These are phyloP conservation scores for Dendroctonus ponderosae DNA, from an alignment of 1,140 invertebrate genomes.

Conservation along the genomic window DNA sequence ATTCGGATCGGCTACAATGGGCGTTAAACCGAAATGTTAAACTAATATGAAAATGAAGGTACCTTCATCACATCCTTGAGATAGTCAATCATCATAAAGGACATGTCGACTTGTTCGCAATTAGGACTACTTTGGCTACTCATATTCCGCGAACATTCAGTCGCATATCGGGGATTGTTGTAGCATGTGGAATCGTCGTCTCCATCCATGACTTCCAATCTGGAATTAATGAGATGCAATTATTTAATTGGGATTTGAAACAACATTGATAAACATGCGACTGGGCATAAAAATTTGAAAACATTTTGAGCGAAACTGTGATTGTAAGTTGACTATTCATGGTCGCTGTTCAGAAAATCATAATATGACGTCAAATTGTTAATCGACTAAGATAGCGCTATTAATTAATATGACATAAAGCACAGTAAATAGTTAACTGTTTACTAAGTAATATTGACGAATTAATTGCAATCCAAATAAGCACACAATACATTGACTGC, in stretches of 20 bases:
- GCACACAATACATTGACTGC: too few species aligned
- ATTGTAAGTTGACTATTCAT: conserved; percentile 5
- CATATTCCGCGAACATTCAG: conserved; percentile 23
- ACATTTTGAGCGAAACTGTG: background rate
- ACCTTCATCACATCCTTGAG: conserved; percentile 80
- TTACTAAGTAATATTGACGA: too few species aligned
- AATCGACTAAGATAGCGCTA: background rate
- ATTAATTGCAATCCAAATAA: too few species aligned
- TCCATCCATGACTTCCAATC: conserved; percentile 41
- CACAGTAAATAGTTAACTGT: too few species aligned
- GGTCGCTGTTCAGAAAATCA: conserved; percentile 6
- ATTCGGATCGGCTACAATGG: too few species aligned
- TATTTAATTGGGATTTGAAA: too few species aligned
- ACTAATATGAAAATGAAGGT: conserved; percentile 18
- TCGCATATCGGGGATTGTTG: conserved; percentile 6
- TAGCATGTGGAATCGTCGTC: conserved; percentile 41
- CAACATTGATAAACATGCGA: too few species aligned
- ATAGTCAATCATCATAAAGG: conserved; percentile 82
- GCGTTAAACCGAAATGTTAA: background rate
- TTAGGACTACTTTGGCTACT: conserved; percentile 26
- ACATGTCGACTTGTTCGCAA: conserved; percentile 72
- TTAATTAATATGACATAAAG: too few species aligned
- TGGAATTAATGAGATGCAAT: background rate
- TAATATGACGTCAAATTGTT: background rate
- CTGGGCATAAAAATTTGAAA: too few species aligned